Evolutionary conservation across 2,797 vertebrate genomes (phyloP), one percentile per base, ranked within the genome.

Genomic region (Malurus splendens): DNA sequence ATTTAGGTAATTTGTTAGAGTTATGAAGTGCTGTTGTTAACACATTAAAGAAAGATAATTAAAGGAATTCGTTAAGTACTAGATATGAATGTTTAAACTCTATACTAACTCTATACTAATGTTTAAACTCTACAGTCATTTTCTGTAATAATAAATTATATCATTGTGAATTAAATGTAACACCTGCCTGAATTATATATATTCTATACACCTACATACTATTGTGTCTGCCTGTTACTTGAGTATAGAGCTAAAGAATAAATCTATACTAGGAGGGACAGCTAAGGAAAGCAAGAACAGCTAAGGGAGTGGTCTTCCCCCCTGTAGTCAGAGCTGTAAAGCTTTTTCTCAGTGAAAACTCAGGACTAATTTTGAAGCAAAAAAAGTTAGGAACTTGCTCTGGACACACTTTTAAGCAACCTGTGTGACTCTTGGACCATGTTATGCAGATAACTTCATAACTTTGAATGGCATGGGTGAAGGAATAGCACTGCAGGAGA

Each of bases 161-260:
- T 50, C 32, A 72, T 90, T 92, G 44, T 22, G 86, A 94, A 91
- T 66, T 4, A 93, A 94, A 90, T 76, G 20, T 32, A 90, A 47
- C 67, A 95, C 42, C 82, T 93, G 83, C 54, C 52, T 79, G 56
- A 90, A 67, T 93, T 92, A 59, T 7, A 19, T 66, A 50, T 48
- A 19, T 48, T 23, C 18, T 66, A 24, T 38, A 25, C 10, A 51
- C 32, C 27, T 47, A 27, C 12, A 41, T 14, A 20, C 10, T 48
- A 60, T 79, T 73, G 30, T 16, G 2, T 77, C 47, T 86, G 57
- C 36, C 76, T 83, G 16, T 28, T 81, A 62, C 39, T 73, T 84
- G 44, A 73, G 42, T 65, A 68, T 5, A 78, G 23, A 87, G 32
- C 27, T 87, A 18, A n/a, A 89, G 16, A 68, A 55, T 23, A 84